Evolutionary conservation across 2,113 vertebrate species (phyloP), one percentile per base, ranked within the genome.

Genomic region (Ellobius talpinus): DNA sequence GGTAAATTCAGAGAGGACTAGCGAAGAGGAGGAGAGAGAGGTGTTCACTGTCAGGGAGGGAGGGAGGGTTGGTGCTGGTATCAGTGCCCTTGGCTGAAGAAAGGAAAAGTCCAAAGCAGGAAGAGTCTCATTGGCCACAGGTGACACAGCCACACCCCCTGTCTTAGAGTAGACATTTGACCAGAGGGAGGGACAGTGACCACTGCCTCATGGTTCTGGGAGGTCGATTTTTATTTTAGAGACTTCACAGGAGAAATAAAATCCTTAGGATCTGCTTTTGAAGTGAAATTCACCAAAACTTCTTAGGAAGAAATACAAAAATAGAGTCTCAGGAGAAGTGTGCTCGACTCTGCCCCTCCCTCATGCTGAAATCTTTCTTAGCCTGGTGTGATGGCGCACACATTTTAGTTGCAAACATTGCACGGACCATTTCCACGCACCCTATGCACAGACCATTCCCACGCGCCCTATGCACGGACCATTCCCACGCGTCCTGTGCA

Each of bases 141-240:
- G n/a, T n/a, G 3, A 29, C 55, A 61, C 33, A 66, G 45, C 24
- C 52, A 58, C 10, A 21, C 42, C 39, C 42, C 39, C 86, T 42
- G 17, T 50, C 31, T 39, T 68, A 21, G 63, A 55, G 17, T 76
- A 45, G 42, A 89, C 39, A 70, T 42, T 42, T 79, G 87, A 78
- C 5, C 5, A 52, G 52, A n/a, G 8, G 63, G 86, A 88, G 63
- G n/a, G 87, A 90, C 36, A 52, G 52, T 76, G 66, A 76, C 29
- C 31, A 24, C 24, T 39, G 36, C 73, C n/a, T 87, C 73, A 58
- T 16, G 87, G 52, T 24, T 65, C 36, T 39, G 33, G 73, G 39
- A 94, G 55, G 55, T 92, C 2, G 10, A 73, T 63, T 92, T 93
- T 88, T 52, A 65, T 45, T 92, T 95, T 74, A 66, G 58, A 92